A percentile compares a stretch with the other conserved stretches of the same genome.
Evolutionary conservation across 2,888 invertebrate species (phyloP).

Genomic region (Brachyptera putata): DNA sequence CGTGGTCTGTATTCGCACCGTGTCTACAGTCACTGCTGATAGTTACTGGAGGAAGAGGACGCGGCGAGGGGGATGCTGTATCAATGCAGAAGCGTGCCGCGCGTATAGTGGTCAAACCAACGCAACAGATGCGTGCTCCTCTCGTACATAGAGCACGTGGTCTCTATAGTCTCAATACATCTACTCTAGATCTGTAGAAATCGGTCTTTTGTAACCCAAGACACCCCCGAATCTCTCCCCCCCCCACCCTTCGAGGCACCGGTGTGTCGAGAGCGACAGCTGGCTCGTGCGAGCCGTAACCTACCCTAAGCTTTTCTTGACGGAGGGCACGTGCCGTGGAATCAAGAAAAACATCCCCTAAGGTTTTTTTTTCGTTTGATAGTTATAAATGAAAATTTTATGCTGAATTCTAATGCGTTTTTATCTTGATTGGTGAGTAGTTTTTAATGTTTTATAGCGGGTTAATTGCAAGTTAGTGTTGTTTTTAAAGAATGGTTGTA

Average conservation of each 20-base stretch:
- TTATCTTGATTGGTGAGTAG: neutral
- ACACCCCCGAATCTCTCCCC: neutral
- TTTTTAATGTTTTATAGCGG: neutral
- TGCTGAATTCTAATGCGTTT: neutral
- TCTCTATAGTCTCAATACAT: no score
- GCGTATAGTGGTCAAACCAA: neutral
- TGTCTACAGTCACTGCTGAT: no score
- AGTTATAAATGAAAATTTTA: neutral
- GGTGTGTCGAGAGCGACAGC: neutral
- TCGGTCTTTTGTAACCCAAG: slow-evolving; percentile 14
- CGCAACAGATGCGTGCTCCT: neutral
- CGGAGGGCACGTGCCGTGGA: neutral
- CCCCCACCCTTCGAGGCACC: neutral
- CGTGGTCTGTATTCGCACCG: no score
- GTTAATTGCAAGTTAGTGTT: neutral
- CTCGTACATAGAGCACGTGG: neutral
- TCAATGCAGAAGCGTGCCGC: slow-evolving; percentile 1
- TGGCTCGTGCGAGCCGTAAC: slow-evolving; percentile 4
- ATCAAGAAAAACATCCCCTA: neutral
- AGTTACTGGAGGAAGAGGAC: no score
- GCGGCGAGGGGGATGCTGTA: no score
- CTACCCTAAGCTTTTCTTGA: slow-evolving; percentile 7
- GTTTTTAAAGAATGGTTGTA: no score
- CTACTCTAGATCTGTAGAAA: slow-evolving; percentile 6
- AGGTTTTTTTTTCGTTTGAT: neutral